Base-by-base conservation (phyloP, 23 tunicate species). In the Trididemnum clinides region DNA sequence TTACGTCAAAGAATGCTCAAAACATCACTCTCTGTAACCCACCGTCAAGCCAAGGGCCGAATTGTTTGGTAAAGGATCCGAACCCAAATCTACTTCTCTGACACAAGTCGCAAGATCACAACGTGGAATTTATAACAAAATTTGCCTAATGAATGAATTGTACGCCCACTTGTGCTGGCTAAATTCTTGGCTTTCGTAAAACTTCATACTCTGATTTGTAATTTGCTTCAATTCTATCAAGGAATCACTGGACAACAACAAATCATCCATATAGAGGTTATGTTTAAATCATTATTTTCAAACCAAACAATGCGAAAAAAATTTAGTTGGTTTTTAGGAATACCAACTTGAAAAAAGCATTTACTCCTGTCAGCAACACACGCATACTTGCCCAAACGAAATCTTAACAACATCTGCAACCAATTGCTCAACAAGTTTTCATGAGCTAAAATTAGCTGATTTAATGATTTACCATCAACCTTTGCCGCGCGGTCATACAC, bases 241-340 rank as follows among this genome's bases (percentile, higher is more conserved):
- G n/a, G n/a, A n/a, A n/a, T n/a, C n/a, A n/a, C n/a, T n/a, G n/a
- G n/a, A n/a, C n/a, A n/a, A n/a, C n/a, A n/a, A n/a, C n/a, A n/a
- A n/a, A n/a, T n/a, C n/a, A n/a, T n/a, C n/a, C n/a, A n/a, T n/a
- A n/a, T n/a, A n/a, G n/a, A n/a, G n/a, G n/a, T n/a, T n/a, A n/a
- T n/a, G 6, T 73, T 57, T 7, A 73, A 7, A 23, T 73, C 57
- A 36, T 73, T 39, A 12, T 37, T 20, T 2, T 28, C 33, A 38
- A 10, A 73, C 80, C 80, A 73, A 39, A 73, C 7, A 19, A 73
- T 36, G 3, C 57, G 54, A 73, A 73, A 73, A 5, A 23, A 26
- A 7, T 37, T 22, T 23, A 20, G 37, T n/a, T 69, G 75, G 15
- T n/a, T 30, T 5, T 7, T 25, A 37, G 80, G 57, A 2, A 73